These are phyloP conservation scores for Delia radicum DNA, from an alignment of 1,140 invertebrate genomes.

Conservation along the genomic window DNA sequence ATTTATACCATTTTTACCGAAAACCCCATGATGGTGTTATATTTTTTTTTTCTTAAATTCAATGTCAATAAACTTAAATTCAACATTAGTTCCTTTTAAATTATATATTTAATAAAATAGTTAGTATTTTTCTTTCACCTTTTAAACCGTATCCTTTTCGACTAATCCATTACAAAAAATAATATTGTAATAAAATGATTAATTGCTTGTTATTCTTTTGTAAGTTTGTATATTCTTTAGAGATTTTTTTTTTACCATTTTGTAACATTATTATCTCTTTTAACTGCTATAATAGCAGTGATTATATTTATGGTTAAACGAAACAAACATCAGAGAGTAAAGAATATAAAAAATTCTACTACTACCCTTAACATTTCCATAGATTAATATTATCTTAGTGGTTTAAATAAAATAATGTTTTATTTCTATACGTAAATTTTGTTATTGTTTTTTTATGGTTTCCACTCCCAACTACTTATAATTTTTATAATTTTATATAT, in stretches of 20 bases:
- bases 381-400: slow-evolving; percentile 10
- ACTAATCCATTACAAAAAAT: no score
- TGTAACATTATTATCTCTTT: slow-evolving; percentile 15
- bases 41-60: no score
- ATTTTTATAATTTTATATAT: background rate
- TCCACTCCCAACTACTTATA: slow-evolving; percentile 18
- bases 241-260: background rate
- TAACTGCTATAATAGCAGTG: background rate
- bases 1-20: no score
- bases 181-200: background rate
- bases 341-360: background rate
- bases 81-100: no score
- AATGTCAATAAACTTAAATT: no score
- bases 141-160: no score
- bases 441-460: background rate
- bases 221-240: background rate
- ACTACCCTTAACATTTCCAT: background rate
- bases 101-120: no score
- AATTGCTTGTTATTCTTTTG: background rate
- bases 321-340: background rate
- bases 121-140: no score
- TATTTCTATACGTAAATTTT: background rate
- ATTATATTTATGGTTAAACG: slow-evolving; percentile 13
- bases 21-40: no score
- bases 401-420: slow-evolving; percentile 9